Evolutionary conservation across 2,113 vertebrate genomes (phyloP).

Genomic region (Myotis lucifugus): DNA sequence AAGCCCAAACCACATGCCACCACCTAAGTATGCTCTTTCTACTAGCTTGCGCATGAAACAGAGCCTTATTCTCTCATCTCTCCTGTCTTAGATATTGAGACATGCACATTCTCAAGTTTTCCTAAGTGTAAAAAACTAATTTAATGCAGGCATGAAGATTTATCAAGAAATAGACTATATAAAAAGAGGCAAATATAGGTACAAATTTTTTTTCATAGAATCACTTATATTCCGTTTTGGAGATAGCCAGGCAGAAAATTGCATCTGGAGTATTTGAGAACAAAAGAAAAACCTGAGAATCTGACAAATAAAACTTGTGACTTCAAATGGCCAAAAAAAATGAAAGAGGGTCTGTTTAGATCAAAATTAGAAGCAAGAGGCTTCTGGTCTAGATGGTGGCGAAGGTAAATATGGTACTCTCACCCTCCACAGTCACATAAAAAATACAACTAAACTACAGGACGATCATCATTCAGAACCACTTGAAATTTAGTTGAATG

Average conservation of each 20-base stretch:
- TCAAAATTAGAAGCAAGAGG: neutral
- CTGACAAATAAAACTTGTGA: neutral
- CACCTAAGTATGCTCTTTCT: neutral
- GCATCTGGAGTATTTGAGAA: neutral
- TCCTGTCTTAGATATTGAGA: neutral
- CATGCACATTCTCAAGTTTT: neutral
- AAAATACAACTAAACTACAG: neutral
- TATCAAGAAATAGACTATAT: neutral
- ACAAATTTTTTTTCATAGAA: neutral
- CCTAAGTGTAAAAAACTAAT: neutral
- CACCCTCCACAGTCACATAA: no score
- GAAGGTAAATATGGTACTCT: neutral
- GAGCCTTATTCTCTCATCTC: neutral
- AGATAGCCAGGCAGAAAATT: neutral
- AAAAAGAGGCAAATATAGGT: neutral
- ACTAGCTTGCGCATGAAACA: neutral
- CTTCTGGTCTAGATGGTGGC: neutral
- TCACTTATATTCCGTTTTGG: neutral
- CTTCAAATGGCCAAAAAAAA: neutral
- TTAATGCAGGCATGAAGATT: neutral
- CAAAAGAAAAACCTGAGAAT: neutral
- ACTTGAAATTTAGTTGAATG: neutral
- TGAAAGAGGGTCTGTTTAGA: conserved; percentile 1
- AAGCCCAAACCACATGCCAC: neutral
- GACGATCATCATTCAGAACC: neutral